Conservation (phyloP, 2,113 vertebrate species). For the Osmerus mordax region DNA sequence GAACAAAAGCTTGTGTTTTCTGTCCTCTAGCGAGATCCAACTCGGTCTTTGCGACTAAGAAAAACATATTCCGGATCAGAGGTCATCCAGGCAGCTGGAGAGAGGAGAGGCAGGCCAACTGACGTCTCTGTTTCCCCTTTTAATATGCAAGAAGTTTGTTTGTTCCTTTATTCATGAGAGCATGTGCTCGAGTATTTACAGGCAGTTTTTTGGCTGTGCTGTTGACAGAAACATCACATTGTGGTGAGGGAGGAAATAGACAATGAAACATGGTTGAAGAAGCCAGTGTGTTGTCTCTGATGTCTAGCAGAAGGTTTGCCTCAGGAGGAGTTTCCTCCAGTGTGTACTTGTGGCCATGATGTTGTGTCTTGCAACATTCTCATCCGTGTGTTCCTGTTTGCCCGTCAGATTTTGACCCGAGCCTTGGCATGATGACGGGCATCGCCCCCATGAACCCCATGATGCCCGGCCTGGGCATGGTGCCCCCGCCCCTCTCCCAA, state of each 20-base stretch:
- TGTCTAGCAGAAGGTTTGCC: not conserved
- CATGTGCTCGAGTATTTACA: constrained; percentile 36
- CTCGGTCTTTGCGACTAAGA: not conserved
- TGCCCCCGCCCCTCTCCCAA: constrained; percentile 82
- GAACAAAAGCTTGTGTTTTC: constrained; percentile 33
- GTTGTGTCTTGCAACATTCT: not conserved
- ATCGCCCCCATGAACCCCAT: constrained; percentile 89
- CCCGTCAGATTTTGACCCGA: constrained; percentile 84
- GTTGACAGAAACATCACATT: constrained; percentile 32
- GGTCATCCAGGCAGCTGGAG: constrained; percentile 24
- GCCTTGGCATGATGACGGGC: constrained; percentile 90
- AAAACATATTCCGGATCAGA: constrained; percentile 33
- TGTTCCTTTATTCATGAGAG: constrained; percentile 55
- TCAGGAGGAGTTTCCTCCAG: too few relatives aligned
- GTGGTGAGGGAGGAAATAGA: constrained; percentile 11
- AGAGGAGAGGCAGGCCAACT: constrained; percentile 19
- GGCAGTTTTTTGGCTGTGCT: constrained; percentile 39
- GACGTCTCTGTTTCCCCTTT: constrained; percentile 36
- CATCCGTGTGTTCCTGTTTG: not conserved
- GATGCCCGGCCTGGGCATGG: constrained; percentile 90
- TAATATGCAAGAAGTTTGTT: constrained; percentile 59
- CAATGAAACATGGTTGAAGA: constrained; percentile 12
- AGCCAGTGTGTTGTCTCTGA: not conserved
- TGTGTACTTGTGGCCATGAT: constrained; percentile 7
- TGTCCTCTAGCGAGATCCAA: too few relatives aligned